Percentiles rank a stretch among this genome's conserved stretches.
Conservation (phyloP, 2,113 vertebrate genomes). For the Pycnonotus jocosus region DNA sequence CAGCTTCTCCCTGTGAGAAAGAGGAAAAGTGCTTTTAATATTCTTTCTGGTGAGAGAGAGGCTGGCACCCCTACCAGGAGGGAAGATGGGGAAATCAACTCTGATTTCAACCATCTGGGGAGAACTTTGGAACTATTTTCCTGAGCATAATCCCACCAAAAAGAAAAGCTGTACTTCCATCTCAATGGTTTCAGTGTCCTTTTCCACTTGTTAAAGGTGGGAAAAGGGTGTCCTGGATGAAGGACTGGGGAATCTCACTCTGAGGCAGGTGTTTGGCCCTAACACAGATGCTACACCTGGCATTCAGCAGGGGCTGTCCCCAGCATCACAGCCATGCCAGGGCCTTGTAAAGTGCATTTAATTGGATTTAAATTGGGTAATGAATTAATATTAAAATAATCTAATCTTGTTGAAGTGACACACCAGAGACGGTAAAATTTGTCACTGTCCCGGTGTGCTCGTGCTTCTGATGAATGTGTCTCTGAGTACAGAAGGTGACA, state of each 20-base stretch:
- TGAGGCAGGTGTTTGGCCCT: neutral
- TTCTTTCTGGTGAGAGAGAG: neutral
- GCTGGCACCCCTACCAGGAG: slow-evolving; percentile 1
- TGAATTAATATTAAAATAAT: slow-evolving; percentile 68
- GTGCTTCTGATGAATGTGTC: slow-evolving; percentile 11
- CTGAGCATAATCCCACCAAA: neutral
- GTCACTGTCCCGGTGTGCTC: slow-evolving; percentile 32
- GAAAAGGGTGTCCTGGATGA: neutral
- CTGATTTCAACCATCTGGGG: neutral
- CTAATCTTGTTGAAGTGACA: slow-evolving; percentile 48
- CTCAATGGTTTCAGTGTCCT: neutral
- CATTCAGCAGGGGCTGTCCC: neutral
- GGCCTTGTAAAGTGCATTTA: slow-evolving; percentile 25
- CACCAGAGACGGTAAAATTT: slow-evolving; percentile 26
- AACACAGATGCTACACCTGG: neutral
- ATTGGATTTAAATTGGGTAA: slow-evolving; percentile 55
- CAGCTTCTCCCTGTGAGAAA: neutral
- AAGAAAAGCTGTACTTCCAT: neutral
- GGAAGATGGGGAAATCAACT: slow-evolving; percentile 28
- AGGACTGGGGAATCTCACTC: neutral
- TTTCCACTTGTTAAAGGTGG: neutral
- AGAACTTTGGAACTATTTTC: neutral
- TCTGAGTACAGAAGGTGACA: slow-evolving; percentile 13
- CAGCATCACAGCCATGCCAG: neutral
- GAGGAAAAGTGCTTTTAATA: neutral